phyloP scores from a whole-genome alignment of 2,888 invertebrate species.

The Meiosimyza platycephala region DNA sequence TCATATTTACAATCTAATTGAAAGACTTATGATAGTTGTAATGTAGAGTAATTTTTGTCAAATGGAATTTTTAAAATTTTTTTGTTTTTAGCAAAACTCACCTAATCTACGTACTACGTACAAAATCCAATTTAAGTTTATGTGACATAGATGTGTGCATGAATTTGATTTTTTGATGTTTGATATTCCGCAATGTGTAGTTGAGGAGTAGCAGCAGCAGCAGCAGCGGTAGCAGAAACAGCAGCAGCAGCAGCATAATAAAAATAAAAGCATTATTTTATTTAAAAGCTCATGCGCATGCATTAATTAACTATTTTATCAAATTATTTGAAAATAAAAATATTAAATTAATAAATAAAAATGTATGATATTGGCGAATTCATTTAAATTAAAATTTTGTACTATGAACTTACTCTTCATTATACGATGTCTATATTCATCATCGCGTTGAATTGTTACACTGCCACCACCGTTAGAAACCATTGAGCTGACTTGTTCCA shows the following conservation, averaged over 20 bases:
- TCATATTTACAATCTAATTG: no score
- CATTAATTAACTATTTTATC: conserved; percentile 21
- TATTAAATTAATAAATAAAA: not conserved
- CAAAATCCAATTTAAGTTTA: conserved; percentile 6
- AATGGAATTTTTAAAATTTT: not conserved
- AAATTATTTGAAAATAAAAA: not conserved
- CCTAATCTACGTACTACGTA: conserved; percentile 26
- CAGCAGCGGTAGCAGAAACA: conserved; percentile 21
- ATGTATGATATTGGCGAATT: not conserved
- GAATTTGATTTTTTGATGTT: not conserved
- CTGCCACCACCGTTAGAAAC: conserved; percentile 65
- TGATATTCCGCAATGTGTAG: not conserved
- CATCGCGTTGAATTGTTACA: conserved; percentile 65
- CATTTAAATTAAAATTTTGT: no score
- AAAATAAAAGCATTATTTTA: conserved; percentile 39
- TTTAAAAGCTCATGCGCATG: conserved; percentile 44
- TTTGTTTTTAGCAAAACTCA: conserved; percentile 15
- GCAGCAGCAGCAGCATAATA: conserved; percentile 21
- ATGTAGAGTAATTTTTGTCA: not conserved
- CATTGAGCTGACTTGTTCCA: conserved; percentile 67
- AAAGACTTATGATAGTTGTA: not conserved
- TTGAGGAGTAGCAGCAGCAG: conserved; percentile 32
- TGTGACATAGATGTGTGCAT: not conserved
- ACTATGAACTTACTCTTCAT: conserved; percentile 62
- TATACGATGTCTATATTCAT: conserved; percentile 66